A percentile compares a stretch with the other conserved stretches of the same genome.
phyloP scores from a whole-genome alignment of 1,140 invertebrate genomes.

The Pogonomyrmex californicus region DNA sequence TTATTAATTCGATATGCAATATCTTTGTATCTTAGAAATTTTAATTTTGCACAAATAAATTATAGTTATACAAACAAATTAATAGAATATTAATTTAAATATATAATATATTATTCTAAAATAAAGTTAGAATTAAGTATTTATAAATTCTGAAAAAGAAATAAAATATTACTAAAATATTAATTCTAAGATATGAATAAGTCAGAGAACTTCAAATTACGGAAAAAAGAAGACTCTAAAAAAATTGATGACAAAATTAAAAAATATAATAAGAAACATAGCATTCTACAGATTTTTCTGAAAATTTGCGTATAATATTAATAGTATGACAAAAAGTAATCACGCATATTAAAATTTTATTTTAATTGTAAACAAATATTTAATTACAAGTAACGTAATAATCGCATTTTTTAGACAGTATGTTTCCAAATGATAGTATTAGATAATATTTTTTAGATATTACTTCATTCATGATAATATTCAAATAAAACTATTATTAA shows the following conservation, averaged over 20 bases:
- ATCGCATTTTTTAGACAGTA: background rate
- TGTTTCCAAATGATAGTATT: background rate
- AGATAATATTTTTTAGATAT: background rate
- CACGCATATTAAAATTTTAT: background rate
- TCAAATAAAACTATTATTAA: conserved; percentile 4
- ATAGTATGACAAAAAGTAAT: background rate
- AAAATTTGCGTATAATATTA: background rate
- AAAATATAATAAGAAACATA: background rate
- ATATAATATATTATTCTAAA: background rate
- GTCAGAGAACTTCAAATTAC: background rate
- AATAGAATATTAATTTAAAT: background rate
- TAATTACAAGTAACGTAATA: background rate
- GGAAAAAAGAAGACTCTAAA: background rate
- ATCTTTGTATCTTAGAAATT: background rate
- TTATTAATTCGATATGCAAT: background rate
- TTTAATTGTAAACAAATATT: conserved; percentile 20
- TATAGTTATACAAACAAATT: background rate
- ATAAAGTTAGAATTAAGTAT: background rate
- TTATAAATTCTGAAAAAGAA: background rate
- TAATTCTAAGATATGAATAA: background rate
- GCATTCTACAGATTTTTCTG: background rate
- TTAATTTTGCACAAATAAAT: conserved; percentile 39
- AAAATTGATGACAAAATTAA: background rate
- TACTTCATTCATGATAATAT: background rate
- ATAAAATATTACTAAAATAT: background rate